Base-by-base conservation (phyloP, 1,140 invertebrate species). In the Colletes latitarsis region DNA sequence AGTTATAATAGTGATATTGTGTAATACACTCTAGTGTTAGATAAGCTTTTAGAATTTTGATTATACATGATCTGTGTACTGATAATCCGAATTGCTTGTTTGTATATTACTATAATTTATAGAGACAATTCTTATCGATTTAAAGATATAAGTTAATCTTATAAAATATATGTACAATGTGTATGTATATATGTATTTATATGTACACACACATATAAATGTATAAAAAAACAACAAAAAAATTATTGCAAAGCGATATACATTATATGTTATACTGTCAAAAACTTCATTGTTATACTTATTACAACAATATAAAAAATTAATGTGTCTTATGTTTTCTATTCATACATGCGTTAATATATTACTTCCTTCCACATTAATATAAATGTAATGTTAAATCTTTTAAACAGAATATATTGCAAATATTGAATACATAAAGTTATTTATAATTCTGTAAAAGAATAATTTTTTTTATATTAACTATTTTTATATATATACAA, bases 81-180 rank as follows among this genome's bases (percentile, higher is more conserved):
- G 82, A 86, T 89, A 88, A 86, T 76, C 69, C 67, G 74, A 68
- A 86, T 88, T 72, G 89, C 90, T 91, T 91, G 82, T 90, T 91
- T 90, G 83, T 88, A 88, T 87, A 81, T 86, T 89, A 89, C 84
- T 86, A 89, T 90, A 86, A 91, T 91, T 85, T 87, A 90, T 91
- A 89, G 52, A 76, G 49, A 82, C 55, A 76, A 86, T 83, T 85
- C 71, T 72, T 83, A 74, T 41, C 57, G 60, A 80, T 80, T 80
- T 86, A 83, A 82, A 83, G 6, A 57, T 78, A 79, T 85, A 83
- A 80, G 72, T 87, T 60, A 83, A 69, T 87, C 86, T 15, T 71
- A 81, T 69, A 69, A 69, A 73, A 86, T 85, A 88, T 89, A 79
- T 76, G 85, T 87, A 84, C 85, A 69, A 80, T 87, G 67, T 86